A percentile compares a stretch with the other conserved stretches of the same genome.
phyloP scores from a whole-genome alignment of 2,888 invertebrate genomes.

The Patella pellucida region DNA sequence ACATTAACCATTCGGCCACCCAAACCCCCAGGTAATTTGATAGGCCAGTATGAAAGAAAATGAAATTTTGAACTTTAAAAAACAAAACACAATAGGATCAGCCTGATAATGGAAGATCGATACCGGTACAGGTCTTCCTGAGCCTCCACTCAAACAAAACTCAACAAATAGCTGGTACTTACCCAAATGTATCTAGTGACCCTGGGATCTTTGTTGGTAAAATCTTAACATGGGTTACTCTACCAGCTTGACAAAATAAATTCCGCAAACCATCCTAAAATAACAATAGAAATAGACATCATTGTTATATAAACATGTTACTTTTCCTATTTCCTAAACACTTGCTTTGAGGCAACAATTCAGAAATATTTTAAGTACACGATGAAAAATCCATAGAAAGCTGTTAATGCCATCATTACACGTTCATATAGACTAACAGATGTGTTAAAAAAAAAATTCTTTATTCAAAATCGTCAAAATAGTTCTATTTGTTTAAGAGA shows the following conservation, averaged over 20 bases:
- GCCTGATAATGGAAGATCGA: too few relatives aligned
- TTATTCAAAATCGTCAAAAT: too few relatives aligned
- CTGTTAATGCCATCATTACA: not conserved
- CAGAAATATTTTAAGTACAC: not conserved
- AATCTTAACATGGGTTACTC: conserved; percentile 29
- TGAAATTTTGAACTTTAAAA: too few relatives aligned
- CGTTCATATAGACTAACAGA: too few relatives aligned
- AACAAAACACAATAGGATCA: too few relatives aligned
- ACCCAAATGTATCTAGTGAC: conserved; percentile 42
- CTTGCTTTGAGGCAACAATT: not conserved
- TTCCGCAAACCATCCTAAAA: conserved; percentile 45
- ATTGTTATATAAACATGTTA: not conserved
- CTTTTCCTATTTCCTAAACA: not conserved
- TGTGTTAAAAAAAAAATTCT: too few relatives aligned
- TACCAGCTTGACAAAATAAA: conserved; percentile 45
- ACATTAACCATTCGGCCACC: too few relatives aligned
- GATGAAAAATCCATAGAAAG: not conserved
- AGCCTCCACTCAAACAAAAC: not conserved
- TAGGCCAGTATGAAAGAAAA: too few relatives aligned
- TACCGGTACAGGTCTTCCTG: too few relatives aligned
- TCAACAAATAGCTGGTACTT: conserved; percentile 9
- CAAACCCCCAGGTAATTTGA: too few relatives aligned
- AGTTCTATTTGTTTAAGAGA: too few relatives aligned
- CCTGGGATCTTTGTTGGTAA: conserved; percentile 23
- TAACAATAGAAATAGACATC: not conserved